Percentiles rank a stretch among this genome's conserved stretches.
Evolutionary conservation across 1,140 invertebrate species (phyloP).

Genomic region (Drosophila asahinai): DNA sequence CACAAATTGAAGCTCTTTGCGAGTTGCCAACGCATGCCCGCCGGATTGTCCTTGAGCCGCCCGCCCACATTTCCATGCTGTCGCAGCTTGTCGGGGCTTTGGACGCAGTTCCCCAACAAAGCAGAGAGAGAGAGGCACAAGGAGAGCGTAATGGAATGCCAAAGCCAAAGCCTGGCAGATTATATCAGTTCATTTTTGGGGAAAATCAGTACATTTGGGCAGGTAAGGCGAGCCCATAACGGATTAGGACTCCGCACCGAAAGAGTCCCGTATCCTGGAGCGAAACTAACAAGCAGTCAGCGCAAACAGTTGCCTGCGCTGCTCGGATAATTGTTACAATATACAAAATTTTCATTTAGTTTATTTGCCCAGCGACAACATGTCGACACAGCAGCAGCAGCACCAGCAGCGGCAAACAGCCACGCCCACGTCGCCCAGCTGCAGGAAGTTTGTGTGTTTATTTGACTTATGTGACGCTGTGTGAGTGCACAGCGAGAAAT

Average conservation of each 20-base stretch:
- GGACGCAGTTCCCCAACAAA: constrained; percentile 7
- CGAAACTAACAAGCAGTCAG: constrained; percentile 10
- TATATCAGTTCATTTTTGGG: constrained; percentile 18
- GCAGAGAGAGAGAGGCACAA: neutral
- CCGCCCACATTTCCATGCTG: constrained; percentile 18
- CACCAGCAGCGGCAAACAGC: constrained; percentile 33
- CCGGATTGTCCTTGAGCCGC: constrained; percentile 49
- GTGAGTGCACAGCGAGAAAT: constrained; percentile 15
- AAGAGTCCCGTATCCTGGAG: constrained; percentile 3
- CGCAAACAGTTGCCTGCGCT: constrained; percentile 41
- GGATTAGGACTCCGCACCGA: constrained; percentile 17
- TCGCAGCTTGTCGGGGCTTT: constrained; percentile 18
- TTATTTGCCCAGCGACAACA: constrained; percentile 63
- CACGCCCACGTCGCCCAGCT: constrained; percentile 31
- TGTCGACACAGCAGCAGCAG: constrained; percentile 40
- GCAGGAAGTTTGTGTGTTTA: constrained; percentile 42
- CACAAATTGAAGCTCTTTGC: constrained; percentile 58
- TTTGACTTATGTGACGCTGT: constrained; percentile 50
- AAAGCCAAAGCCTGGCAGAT: constrained; percentile 10
- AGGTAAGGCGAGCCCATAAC: constrained; percentile 37
- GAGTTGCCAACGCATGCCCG: constrained; percentile 38
- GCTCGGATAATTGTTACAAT: constrained; percentile 76
- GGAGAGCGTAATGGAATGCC: constrained; percentile 6
- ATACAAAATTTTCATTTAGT: constrained; percentile 74
- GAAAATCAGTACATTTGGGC: constrained; percentile 9